phyloP scores from a whole-genome alignment of 2,113 vertebrate genomes.

The Rhagologus leucostigma region DNA sequence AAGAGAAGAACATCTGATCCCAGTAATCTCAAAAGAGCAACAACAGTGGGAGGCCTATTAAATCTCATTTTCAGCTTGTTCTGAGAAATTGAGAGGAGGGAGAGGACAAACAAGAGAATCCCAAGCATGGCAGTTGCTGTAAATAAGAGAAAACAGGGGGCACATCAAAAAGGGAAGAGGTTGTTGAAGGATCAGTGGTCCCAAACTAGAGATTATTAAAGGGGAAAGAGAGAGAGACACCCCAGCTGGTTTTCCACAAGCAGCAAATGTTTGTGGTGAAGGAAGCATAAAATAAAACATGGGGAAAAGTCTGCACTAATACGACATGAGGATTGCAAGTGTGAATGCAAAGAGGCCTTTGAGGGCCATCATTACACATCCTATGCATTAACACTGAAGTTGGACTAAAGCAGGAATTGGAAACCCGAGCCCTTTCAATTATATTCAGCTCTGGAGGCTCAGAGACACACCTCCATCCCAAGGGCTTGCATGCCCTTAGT shows the following conservation, averaged over 20 bases:
- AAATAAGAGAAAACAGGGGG: slow-evolving; percentile 50
- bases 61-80: slow-evolving; percentile 59
- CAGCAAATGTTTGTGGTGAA: not conserved
- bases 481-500: not conserved
- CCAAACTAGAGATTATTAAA: slow-evolving; percentile 9
- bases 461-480: not conserved
- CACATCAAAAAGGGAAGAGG: slow-evolving; percentile 34
- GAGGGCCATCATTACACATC: not conserved
- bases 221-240: not conserved
- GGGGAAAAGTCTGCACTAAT: not conserved
- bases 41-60: slow-evolving; percentile 51
- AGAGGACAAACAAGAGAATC: slow-evolving; percentile 33
- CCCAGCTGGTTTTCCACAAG: not conserved
- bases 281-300: slow-evolving; percentile 27
- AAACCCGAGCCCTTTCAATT: slow-evolving; percentile 5
- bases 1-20: slow-evolving; percentile 60
- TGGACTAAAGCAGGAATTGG: not conserved
- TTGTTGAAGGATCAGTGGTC: slow-evolving; percentile 31
- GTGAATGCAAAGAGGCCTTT: slow-evolving; percentile 8
- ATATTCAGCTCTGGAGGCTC: not conserved
- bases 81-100: slow-evolving; percentile 49
- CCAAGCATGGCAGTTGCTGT: slow-evolving; percentile 27
- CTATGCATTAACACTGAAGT: not conserved
- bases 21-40: slow-evolving; percentile 67
- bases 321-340: not conserved